Conservation (phyloP, 2,888 invertebrate species). For the Lycophotia porphyrea region DNA sequence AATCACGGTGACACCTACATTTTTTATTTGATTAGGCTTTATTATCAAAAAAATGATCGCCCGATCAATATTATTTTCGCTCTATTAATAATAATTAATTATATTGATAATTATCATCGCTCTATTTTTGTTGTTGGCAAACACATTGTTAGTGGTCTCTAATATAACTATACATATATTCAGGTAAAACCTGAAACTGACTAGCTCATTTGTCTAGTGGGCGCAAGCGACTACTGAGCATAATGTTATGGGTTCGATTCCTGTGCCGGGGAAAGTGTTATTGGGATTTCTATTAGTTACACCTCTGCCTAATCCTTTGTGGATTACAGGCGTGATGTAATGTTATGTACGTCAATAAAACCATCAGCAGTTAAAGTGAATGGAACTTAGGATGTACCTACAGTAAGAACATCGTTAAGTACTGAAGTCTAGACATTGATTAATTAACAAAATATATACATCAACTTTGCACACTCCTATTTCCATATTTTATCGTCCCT, state of each 20-base stretch:
- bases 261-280: no score
- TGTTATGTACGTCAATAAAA: neutral
- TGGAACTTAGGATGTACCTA: neutral
- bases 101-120: no score
- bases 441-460: constrained; percentile 21
- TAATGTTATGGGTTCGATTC: no score
- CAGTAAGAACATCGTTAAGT: neutral
- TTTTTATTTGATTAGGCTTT: neutral
- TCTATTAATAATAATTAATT: no score
- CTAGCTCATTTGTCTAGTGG: no score
- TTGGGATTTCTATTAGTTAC: no score
- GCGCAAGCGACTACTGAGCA: no score
- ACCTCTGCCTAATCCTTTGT: neutral
- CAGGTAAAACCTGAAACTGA: neutral
- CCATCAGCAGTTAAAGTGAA: neutral
- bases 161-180: no score
- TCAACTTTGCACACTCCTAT: constrained; percentile 5
- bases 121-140: no score
- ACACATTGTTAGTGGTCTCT: no score
- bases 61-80: neutral
- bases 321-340: neutral
- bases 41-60: no score
- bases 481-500: constrained; percentile 25
- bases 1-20: neutral
- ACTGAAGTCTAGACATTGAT: constrained; percentile 13